phyloP scores from a whole-genome alignment of 2,113 vertebrate genomes.

The Tachysurus vachellii region DNA sequence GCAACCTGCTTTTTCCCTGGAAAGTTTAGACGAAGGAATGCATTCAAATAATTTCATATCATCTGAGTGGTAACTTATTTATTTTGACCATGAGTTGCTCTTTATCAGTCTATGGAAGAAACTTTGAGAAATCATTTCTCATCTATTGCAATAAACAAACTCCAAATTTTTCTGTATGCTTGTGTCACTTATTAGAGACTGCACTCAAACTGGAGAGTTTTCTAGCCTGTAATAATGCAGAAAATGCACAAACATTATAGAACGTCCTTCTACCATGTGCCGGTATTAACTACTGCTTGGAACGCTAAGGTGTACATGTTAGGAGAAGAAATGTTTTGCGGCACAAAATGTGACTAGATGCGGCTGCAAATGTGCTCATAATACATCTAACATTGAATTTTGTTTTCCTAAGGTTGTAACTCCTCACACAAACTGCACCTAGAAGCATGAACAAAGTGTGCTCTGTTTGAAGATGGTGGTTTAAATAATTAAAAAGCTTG shows the following conservation, averaged over 20 bases:
- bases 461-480: neutral
- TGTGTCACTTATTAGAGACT: neutral
- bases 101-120: neutral
- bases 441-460: neutral
- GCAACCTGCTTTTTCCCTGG: neutral
- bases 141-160: neutral
- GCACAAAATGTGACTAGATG: neutral
- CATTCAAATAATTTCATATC: neutral
- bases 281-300: slow-evolving; percentile 6
- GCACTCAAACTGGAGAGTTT: slow-evolving; percentile 16
- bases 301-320: neutral
- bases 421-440: neutral
- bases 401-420: neutral
- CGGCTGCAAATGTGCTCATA: neutral
- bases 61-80: neutral
- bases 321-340: too few species aligned
- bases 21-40: neutral
- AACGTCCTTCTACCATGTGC: slow-evolving; percentile 29
- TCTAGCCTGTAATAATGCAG: slow-evolving; percentile 33
- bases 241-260: slow-evolving; percentile 38
- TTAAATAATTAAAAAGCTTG: neutral
- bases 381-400: neutral
- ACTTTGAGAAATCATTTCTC: neutral
- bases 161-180: neutral
- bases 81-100: neutral